Evolutionary conservation across 2,797 vertebrate genomes (phyloP).

Genomic region (Apodemus agrarius): DNA sequence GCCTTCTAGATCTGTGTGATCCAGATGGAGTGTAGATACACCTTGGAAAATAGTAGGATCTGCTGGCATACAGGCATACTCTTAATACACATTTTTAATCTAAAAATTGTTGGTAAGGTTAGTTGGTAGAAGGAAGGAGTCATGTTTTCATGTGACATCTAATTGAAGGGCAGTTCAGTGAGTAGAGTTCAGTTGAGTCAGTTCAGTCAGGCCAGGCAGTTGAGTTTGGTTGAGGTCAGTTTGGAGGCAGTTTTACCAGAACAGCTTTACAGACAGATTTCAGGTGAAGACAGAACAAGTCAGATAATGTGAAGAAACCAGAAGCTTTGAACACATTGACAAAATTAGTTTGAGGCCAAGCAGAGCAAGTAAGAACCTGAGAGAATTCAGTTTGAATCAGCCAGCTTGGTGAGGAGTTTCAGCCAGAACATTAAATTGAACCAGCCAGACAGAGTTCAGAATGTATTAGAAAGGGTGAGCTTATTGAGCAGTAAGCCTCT

Average conservation of each 20-base stretch:
- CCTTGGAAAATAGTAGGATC: neutral
- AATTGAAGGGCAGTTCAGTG: neutral
- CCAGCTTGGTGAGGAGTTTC: neutral
- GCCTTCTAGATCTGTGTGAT: neutral
- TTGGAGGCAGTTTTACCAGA: neutral
- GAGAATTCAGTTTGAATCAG: neutral
- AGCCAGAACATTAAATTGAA: neutral
- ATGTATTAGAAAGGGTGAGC: neutral
- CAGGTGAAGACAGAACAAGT: neutral
- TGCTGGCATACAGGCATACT: neutral
- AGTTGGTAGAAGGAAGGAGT: neutral
- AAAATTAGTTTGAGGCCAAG: neutral
- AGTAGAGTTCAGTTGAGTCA: neutral
- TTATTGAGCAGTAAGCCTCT: neutral
- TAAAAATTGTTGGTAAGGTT: neutral
- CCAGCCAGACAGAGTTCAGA: neutral
- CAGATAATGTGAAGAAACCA: neutral
- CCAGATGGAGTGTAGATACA: neutral
- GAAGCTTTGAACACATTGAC: neutral
- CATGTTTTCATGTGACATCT: neutral
- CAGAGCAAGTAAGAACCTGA: neutral
- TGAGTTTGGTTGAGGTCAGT: neutral
- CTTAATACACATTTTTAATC: neutral
- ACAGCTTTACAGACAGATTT: neutral
- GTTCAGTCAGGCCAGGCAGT: neutral